Evolutionary conservation across 1,140 invertebrate species (phyloP), one percentile per base, ranked within the genome.

Genomic region (Batillaria attramentaria): DNA sequence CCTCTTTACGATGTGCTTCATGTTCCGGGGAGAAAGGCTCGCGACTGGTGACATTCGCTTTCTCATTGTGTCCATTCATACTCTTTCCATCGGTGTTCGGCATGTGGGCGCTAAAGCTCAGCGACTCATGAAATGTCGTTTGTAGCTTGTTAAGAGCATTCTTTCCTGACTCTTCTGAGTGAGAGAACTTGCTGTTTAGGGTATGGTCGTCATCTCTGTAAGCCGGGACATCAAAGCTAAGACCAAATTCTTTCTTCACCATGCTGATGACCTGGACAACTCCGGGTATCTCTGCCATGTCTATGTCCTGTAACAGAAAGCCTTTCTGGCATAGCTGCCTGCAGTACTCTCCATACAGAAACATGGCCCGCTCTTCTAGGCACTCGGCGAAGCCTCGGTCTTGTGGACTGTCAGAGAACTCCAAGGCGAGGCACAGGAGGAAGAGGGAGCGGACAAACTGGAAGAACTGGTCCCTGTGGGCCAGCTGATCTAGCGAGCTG

Each of bases 311-410:
- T n/a, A 5, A 5, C 28, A 43, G 46, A 54, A 73, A 73, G 2
- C 35, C 72, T 24, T 60, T 57, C n/a, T 73, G 28, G 46, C 57
- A 42, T 35, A 81, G 69, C 72, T 72, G 79, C 41, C 50, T 50
- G 72, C 76, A 79, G 66, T 78, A 81, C 4, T 68, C 46, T 24
- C 46, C 69, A 62, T 68, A 81, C 77, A 81, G 72, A 66, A 72
- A 24, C 33, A 73, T 66, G 18, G 72, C 70, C 72, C 42, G 57
- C 39, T 79, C 50, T 39, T 73, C 60, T 16, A 81, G 35, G 1
- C 31, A 42, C 18, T n/a, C 37, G 16, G 77, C 80, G 35, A 42
- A 81, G 8, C 20, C 20, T 42, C 54, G 46, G 65, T 81, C 80
- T 46, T 74, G n/a, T 24, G 37, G 18, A 41, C 20, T 24, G 6